phyloP scores from a whole-genome alignment of 2,113 vertebrate species.

The Eulacestoma nigropectus region DNA sequence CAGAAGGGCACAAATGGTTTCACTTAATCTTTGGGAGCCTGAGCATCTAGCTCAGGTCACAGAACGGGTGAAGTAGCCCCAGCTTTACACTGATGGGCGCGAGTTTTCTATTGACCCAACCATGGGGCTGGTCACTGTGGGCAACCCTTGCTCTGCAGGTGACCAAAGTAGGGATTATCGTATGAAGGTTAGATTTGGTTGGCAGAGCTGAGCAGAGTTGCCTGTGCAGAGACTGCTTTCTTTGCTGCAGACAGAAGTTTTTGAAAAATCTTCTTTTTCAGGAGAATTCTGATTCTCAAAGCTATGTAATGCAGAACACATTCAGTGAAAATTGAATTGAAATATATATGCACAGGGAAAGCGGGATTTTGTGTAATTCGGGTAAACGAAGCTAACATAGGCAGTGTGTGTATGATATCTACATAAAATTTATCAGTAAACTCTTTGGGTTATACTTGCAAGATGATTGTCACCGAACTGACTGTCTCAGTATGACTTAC shows the following conservation, averaged over 20 bases:
- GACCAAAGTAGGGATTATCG: background rate
- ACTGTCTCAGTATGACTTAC: background rate
- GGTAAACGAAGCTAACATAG: background rate
- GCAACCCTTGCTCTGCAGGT: background rate
- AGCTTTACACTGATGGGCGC: background rate
- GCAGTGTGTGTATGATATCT: background rate
- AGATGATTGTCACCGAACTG: background rate
- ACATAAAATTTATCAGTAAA: background rate
- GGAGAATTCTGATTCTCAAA: background rate
- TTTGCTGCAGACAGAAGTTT: background rate
- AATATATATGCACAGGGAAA: background rate
- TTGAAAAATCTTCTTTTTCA: background rate
- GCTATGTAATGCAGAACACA: background rate
- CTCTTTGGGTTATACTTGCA: background rate
- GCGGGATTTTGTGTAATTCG: background rate
- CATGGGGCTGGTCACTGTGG: background rate
- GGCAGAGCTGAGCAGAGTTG: background rate
- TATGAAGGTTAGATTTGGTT: background rate
- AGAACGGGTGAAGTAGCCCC: background rate
- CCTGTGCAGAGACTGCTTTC: background rate
- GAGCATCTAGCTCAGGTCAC: background rate
- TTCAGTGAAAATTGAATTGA: background rate
- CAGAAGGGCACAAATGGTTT: background rate
- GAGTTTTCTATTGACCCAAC: background rate
- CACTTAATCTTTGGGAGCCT: background rate